Evolutionary conservation across 2,113 vertebrate genomes (phyloP).

Genomic region (Callithrix jacchus): DNA sequence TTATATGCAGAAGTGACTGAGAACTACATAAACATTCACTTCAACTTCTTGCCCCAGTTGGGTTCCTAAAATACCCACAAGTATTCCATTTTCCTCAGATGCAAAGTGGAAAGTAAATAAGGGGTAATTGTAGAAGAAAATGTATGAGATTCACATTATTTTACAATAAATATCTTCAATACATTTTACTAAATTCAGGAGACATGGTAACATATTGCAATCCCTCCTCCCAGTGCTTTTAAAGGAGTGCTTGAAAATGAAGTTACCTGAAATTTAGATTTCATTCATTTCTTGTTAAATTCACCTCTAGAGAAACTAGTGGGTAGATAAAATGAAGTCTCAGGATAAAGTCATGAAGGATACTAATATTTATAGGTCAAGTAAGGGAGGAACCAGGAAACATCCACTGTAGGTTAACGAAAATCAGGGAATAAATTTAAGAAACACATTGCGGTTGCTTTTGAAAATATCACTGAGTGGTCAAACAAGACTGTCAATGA

Average conservation of each 20-base stretch:
- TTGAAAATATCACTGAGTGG: neutral
- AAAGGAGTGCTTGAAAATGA: neutral
- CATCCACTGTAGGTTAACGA: neutral
- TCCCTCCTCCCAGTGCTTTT: neutral
- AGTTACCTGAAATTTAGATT: neutral
- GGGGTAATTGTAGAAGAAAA: neutral
- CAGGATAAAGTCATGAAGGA: neutral
- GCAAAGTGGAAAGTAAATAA: neutral
- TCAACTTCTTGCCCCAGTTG: neutral
- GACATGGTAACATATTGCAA: neutral
- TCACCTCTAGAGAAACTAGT: neutral
- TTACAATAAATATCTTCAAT: neutral
- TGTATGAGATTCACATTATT: neutral
- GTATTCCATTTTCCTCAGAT: neutral
- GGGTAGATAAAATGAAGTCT: neutral
- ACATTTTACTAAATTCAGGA: neutral
- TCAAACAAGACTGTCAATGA: neutral
- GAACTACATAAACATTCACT: neutral
- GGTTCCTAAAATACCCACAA: neutral
- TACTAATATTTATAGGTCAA: neutral
- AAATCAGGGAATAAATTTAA: neutral
- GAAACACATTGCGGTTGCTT: neutral
- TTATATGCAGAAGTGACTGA: neutral
- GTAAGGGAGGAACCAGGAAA: neutral
- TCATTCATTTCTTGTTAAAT: neutral